Evolutionary conservation across 2,888 invertebrate genomes (phyloP).

Genomic region (Auanema sp.): DNA sequence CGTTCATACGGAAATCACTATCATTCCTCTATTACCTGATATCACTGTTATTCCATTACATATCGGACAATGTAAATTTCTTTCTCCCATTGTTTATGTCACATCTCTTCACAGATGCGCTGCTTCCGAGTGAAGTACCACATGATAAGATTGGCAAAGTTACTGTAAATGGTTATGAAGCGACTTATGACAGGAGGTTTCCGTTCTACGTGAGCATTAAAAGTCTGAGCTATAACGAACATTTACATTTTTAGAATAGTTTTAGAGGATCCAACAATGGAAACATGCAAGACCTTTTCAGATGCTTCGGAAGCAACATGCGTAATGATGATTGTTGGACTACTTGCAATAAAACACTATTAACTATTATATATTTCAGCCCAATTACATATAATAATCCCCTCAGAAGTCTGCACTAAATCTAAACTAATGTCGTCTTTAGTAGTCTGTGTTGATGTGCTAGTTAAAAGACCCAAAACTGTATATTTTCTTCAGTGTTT

Average conservation of each 20-base stretch:
- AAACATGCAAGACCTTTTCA: constrained; percentile 21
- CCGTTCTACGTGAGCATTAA: constrained; percentile 14
- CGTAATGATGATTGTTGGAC: background rate
- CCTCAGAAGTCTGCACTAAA: constrained; percentile 12
- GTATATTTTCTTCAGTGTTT: constrained; percentile 1
- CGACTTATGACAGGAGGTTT: constrained; percentile 24
- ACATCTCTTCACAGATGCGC: constrained; percentile 27
- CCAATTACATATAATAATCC: constrained; percentile 41
- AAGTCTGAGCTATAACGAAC: background rate
- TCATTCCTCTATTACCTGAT: constrained; percentile 38
- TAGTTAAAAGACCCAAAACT: constrained; percentile 39
- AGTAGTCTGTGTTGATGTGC: constrained; percentile 35
- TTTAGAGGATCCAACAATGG: constrained; percentile 3
- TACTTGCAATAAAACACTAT: no score
- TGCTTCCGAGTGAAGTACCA: constrained; percentile 38
- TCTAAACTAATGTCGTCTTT: no score
- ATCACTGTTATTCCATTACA: constrained; percentile 39
- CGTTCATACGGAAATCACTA: constrained; percentile 51
- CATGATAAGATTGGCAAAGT: constrained; percentile 23
- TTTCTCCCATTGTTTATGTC: no score
- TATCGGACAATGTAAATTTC: constrained; percentile 34
- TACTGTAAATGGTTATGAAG: constrained; percentile 39
- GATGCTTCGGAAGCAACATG: constrained; percentile 13
- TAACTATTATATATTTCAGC: constrained; percentile 18
- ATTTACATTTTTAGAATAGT: constrained; percentile 4